Conservation (phyloP, 2,113 vertebrate species). For the Ardeotis arabs region DNA sequence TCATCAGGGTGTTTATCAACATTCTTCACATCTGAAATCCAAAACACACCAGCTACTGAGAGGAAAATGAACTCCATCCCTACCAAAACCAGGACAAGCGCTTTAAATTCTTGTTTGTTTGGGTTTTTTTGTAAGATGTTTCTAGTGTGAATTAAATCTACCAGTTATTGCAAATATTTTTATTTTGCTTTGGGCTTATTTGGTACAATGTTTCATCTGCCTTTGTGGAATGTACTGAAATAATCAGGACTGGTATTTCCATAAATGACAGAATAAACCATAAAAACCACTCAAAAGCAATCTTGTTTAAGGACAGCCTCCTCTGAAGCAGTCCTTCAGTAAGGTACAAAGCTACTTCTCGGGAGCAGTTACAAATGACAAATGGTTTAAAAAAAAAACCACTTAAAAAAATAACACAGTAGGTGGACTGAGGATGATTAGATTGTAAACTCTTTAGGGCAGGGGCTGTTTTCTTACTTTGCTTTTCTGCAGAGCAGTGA, state of each 20-base stretch:
- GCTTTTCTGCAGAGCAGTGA: neutral
- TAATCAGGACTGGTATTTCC: neutral
- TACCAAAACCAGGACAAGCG: too few relatives aligned
- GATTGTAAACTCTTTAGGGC: neutral
- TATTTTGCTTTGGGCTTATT: neutral
- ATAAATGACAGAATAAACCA: neutral
- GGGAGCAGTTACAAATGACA: neutral
- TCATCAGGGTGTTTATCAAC: too few relatives aligned
- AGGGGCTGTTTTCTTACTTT: neutral
- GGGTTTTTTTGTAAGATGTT: neutral
- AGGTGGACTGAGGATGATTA: neutral
- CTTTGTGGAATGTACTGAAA: neutral
- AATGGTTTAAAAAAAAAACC: neutral
- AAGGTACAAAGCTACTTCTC: neutral
- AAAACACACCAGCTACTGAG: too few relatives aligned
- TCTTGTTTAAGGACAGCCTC: neutral
- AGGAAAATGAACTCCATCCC: too few relatives aligned
- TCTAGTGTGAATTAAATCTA: neutral
- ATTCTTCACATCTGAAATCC: too few relatives aligned
- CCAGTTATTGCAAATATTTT: neutral
- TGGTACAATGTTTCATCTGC: neutral
- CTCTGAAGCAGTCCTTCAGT: neutral
- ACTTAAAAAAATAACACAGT: neutral
- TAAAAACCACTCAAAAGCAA: neutral
- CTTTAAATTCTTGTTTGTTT: neutral